phyloP scores from a whole-genome alignment of 2,113 vertebrate species.

The Camelus dromedarius region DNA sequence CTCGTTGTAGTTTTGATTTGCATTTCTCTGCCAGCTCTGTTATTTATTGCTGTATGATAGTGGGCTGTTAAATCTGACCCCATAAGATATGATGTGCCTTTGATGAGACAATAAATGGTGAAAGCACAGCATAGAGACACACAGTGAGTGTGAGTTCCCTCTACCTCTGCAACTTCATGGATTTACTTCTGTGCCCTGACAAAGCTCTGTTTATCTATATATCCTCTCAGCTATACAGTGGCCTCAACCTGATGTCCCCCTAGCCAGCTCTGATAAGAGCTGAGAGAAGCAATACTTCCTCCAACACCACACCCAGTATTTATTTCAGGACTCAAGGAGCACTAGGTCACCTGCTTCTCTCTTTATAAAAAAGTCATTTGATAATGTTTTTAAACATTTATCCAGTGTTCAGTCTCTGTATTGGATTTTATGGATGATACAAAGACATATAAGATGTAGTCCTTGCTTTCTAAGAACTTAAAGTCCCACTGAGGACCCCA shows the following conservation, averaged over 20 bases:
- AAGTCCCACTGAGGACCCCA: not conserved
- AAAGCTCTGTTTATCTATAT: not conserved
- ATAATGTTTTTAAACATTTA: not conserved
- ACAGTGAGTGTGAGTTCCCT: not conserved
- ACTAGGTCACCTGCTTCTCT: not conserved
- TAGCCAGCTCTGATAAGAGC: not conserved
- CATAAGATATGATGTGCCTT: not conserved
- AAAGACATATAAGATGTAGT: not conserved
- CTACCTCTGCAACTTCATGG: not conserved
- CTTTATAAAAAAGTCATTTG: not conserved
- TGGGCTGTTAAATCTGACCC: not conserved
- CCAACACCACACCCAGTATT: not conserved
- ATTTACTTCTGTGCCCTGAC: not conserved
- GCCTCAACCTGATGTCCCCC: not conserved
- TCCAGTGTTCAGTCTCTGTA: not conserved
- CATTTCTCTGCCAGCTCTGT: not conserved
- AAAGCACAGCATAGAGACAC: not conserved
- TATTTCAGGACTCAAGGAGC: not conserved
- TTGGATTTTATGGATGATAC: not conserved
- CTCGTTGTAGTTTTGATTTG: no score
- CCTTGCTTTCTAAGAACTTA: slow-evolving; percentile 42
- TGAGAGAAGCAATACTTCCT: not conserved
- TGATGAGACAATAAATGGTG: not conserved
- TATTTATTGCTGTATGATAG: not conserved
- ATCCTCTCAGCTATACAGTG: not conserved